These are phyloP conservation scores for Hyposoter didymator DNA, from an alignment of 2,888 invertebrate species.

Conservation along the genomic window DNA sequence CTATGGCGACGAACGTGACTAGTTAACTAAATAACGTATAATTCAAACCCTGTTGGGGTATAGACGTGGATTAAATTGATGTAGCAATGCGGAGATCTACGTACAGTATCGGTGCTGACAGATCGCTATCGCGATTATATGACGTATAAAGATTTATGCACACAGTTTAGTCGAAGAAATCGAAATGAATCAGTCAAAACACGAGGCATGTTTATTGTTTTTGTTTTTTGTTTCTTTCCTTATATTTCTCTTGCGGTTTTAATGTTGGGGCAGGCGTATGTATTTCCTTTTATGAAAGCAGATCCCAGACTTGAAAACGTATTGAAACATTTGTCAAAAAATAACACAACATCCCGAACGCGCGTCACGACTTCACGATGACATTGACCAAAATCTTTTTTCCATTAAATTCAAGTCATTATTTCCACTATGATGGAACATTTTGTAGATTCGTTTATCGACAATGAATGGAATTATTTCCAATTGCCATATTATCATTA, in stretches of 20 bases:
- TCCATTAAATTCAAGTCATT: slow-evolving; percentile 12
- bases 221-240: slow-evolving; percentile 26
- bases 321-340: slow-evolving; percentile 57
- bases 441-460: background rate
- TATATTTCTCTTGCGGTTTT: slow-evolving; percentile 19
- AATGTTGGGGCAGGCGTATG: slow-evolving; percentile 35
- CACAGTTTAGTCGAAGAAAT: slow-evolving; percentile 25
- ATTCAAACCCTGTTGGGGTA: slow-evolving; percentile 52
- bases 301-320: slow-evolving; percentile 47
- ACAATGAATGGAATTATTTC: background rate
- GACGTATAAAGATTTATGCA: background rate
- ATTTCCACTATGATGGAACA: background rate
- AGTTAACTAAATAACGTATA: slow-evolving; percentile 48
- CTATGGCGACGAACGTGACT: slow-evolving; percentile 55
- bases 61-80: slow-evolving; percentile 33
- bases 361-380: slow-evolving; percentile 51
- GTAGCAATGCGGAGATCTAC: slow-evolving; percentile 22
- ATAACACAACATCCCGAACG: slow-evolving; percentile 44
- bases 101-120: slow-evolving; percentile 17
- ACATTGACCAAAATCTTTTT: slow-evolving; percentile 48
- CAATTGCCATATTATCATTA: background rate
- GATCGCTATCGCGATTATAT: slow-evolving; percentile 52
- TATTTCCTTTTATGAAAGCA: slow-evolving; percentile 53
- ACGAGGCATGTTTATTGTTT: slow-evolving; percentile 36
- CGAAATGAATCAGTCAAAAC: slow-evolving; percentile 54